Evolutionary conservation across 2,797 vertebrate species (phyloP).

Genomic region (Lutjanus argentimaculatus): DNA sequence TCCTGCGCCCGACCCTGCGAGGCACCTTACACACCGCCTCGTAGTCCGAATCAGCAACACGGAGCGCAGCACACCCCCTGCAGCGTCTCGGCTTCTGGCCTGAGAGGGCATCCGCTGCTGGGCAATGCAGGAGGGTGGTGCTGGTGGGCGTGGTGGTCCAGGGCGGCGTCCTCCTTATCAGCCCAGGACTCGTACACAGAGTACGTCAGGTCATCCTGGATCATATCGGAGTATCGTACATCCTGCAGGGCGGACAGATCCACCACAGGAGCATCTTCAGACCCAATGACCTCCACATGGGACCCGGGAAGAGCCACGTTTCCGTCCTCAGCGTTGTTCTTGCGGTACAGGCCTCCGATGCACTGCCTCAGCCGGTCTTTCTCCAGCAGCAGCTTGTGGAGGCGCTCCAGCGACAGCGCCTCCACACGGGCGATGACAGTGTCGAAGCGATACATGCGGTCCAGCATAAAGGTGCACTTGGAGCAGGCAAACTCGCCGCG

Average conservation of each 20-base stretch:
- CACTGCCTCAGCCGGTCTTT: slow-evolving; percentile 94
- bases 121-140: slow-evolving; percentile 69
- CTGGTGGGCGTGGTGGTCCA: slow-evolving; percentile 66
- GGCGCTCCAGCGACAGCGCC: slow-evolving; percentile 90
- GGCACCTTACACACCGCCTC: slow-evolving; percentile 96
- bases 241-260: slow-evolving; percentile 88
- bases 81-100: slow-evolving; percentile 88
- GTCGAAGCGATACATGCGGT: slow-evolving; percentile 93
- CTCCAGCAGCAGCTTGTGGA: slow-evolving; percentile 93
- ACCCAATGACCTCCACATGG: neutral
- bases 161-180: slow-evolving; percentile 80
- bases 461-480: slow-evolving; percentile 96
- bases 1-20: slow-evolving; percentile 88
- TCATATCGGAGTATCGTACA: slow-evolving; percentile 87
- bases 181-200: slow-evolving; percentile 94
- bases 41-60: slow-evolving; percentile 94
- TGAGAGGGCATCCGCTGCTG: slow-evolving; percentile 63
- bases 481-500: slow-evolving; percentile 94
- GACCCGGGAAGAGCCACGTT: slow-evolving; percentile 12
- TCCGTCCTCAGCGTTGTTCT: slow-evolving; percentile 85
- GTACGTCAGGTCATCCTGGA: slow-evolving; percentile 93
- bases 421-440: slow-evolving; percentile 91
- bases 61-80: slow-evolving; percentile 88
- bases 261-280: slow-evolving; percentile 74
- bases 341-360: slow-evolving; percentile 90